phyloP scores from a whole-genome alignment of 2,113 vertebrate species.

The Varanus salvator region DNA sequence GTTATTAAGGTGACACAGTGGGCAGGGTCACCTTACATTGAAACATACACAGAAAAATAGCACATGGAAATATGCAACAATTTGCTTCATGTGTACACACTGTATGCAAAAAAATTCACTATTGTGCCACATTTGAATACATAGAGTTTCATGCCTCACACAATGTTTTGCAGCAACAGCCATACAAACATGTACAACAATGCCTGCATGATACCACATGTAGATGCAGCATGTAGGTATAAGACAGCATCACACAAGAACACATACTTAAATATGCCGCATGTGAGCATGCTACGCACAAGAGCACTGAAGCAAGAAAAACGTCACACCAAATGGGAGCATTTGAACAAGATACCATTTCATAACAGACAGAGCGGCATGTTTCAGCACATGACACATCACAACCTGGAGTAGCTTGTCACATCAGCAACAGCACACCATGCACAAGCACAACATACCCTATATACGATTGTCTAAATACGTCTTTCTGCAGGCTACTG shows the following conservation, averaged over 20 bases:
- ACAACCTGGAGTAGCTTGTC: too few relatives aligned
- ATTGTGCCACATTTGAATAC: neutral
- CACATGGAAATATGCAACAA: neutral
- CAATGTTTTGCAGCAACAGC: neutral
- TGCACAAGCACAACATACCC: neutral
- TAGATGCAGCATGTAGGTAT: neutral
- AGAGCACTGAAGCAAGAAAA: too few relatives aligned
- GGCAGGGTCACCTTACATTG: neutral
- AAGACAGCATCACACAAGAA: too few relatives aligned
- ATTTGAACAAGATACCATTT: too few relatives aligned
- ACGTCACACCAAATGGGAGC: too few relatives aligned
- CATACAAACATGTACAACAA: neutral
- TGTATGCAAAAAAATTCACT: neutral
- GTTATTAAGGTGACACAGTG: neutral
- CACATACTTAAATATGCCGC: too few relatives aligned
- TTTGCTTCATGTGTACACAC: neutral
- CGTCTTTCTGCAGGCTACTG: too few relatives aligned
- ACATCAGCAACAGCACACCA: neutral
- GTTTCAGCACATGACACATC: neutral
- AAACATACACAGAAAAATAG: neutral
- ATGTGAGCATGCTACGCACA: too few relatives aligned
- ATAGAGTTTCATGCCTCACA: neutral
- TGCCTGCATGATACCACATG: neutral
- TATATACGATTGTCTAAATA: too few relatives aligned
- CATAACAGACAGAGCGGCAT: neutral